Evolutionary conservation across 1,140 invertebrate genomes (phyloP), one percentile per base, ranked within the genome.

Genomic region (Pogonognathellus flavescens): DNA sequence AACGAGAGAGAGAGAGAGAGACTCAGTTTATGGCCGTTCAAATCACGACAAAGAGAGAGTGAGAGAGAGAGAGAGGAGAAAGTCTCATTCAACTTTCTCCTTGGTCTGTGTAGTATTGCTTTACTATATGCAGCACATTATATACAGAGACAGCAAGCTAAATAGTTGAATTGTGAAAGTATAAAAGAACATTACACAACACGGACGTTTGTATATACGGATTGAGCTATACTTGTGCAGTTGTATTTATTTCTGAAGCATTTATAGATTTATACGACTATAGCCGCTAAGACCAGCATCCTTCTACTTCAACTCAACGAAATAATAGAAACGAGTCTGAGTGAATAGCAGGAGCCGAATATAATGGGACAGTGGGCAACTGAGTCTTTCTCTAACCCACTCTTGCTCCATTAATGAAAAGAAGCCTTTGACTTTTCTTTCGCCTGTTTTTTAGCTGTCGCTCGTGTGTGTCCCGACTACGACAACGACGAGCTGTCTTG

Each of bases 81-180:
- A 1, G 59, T 9, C 59, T 62, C 59, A 62, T 62, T 62, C 59
- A 62, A 62, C 59, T 62, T 62, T 62, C 59, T 62, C 18, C n/a
- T 55, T 41, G 31, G 53, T 13, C 10, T n/a, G 53, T 13, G 53
- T 57, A 57, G 31, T 57, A 14, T 57, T 57, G n/a, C n/a, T n/a
- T n/a, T n/a, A n/a, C n/a, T n/a, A n/a, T n/a, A n/a, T n/a, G n/a
- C n/a, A n/a, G n/a, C n/a, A 13, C 10, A 57, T 57, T 4, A n/a
- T 4, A n/a, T n/a, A 2, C 9, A 14, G 1, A 14, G 53, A 14
- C 11, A 14, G 53, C n/a, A 57, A 57, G 53, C n/a, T 57, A 57
- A 57, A n/a, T 57, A 57, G 53, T 57, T 14, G 11, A 57, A 57
- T 41, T 41, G 31, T 41, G 31, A 41, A 41, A 41, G 31, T 41